Evolutionary conservation across 2,113 vertebrate species (phyloP), one percentile per base, ranked within the genome.

Genomic region (Pleuronectes platessa): DNA sequence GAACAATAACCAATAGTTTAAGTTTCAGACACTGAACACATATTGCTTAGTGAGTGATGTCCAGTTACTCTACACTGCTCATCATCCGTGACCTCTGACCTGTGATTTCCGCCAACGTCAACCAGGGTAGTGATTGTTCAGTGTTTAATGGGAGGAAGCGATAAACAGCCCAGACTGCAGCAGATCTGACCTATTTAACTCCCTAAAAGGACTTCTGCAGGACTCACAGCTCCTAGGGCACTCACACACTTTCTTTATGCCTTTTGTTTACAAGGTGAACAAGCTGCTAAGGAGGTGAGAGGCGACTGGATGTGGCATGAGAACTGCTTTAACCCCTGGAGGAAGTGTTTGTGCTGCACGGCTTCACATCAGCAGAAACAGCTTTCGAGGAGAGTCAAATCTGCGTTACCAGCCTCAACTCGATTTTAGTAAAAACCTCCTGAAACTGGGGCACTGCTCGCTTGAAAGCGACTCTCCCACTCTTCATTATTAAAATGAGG

Each of bases 391-490:
- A 27, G 62, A 81, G 42, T n/a, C 8, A 69, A 68, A 61, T 73
- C 61, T 59, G 42, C 20, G 14, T 49, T 53, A 79, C 37, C 71
- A 31, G 63, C 68, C 54, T 80, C 76, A 49, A 81, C 69, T 80
- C 61, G 2, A 61, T 86, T 82, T 83, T 75, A 75, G 71, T 78
- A 82, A 84, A 84, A 51, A 51, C 47, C 47, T 51, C 26, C 79
- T 37, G 49, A 0, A 92, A 87, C 62, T 92, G 80, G 88, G 87
- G n/a, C 87, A 84, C 53, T 59, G 3, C 61, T 58, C 8, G 17
- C 65, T 64, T 64, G 37, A 77, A 86, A 79, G 61, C 26, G 61
- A 74, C 70, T 79, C 68, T 26, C 70, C 77, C 42, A 0, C 79
- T 69, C 65, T 83, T 47, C 71, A 83, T 85, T 85, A 86, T 89